phyloP scores from a whole-genome alignment of 2,888 invertebrate genomes.

The Platycnemis pennipes region DNA sequence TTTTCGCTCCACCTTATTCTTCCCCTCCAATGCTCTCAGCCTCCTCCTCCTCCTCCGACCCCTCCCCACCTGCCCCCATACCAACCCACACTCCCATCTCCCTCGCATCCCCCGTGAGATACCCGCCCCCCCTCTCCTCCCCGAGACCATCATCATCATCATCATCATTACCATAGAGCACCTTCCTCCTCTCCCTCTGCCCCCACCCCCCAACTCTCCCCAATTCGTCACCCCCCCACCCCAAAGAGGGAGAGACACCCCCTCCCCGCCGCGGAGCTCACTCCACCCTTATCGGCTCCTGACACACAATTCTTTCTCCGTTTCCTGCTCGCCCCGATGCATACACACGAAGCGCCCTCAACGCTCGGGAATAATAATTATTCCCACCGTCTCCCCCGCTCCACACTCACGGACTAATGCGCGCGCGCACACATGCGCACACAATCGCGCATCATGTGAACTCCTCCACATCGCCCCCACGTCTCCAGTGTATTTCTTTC shows the following conservation, averaged over 20 bases:
- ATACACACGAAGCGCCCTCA: background rate
- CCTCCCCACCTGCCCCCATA: background rate
- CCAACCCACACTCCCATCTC: background rate
- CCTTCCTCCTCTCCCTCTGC: background rate
- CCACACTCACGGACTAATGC: background rate
- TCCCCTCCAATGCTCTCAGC: slow-evolving; percentile 23
- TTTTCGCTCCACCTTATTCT: slow-evolving; percentile 59
- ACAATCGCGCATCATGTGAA: background rate
- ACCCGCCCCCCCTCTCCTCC: background rate
- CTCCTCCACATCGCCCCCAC: background rate
- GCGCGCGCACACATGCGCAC: background rate
- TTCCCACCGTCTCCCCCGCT: background rate
- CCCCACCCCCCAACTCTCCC: background rate
- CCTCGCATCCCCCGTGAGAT: background rate
- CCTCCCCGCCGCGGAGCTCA: background rate
- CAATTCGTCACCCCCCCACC: background rate
- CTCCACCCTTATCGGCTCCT: slow-evolving; percentile 29
- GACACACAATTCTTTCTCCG: slow-evolving; percentile 60
- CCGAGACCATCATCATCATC: slow-evolving; percentile 56
- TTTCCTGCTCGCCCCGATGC: slow-evolving; percentile 16
- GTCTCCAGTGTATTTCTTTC: no score
- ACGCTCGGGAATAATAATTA: slow-evolving; percentile 23
- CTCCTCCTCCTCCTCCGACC: background rate
- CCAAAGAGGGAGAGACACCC: no score
- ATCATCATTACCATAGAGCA: slow-evolving; percentile 65